Percentiles rank a stretch among this genome's conserved stretches.
These are phyloP conservation scores for Oceanodroma tethys DNA, from an alignment of 2,113 vertebrate species.

Conservation along the genomic window DNA sequence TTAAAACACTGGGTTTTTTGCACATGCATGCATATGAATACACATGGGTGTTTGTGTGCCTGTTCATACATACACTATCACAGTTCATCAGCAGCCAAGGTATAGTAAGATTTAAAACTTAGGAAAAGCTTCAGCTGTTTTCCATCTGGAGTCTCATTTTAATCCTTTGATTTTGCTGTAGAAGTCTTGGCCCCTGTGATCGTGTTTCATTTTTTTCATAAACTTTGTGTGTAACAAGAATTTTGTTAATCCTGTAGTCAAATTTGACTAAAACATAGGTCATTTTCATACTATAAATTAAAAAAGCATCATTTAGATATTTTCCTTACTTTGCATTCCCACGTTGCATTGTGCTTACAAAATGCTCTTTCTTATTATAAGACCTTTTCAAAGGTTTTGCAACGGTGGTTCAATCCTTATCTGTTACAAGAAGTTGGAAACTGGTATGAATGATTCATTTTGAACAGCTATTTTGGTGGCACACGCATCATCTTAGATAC, in stretches of 20 bases:
- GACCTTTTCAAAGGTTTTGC: background rate
- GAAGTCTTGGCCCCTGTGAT: background rate
- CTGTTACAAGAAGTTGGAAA: background rate
- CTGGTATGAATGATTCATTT: constrained; percentile 27
- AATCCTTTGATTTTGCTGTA: background rate
- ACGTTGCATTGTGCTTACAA: background rate
- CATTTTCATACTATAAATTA: background rate
- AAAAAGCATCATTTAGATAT: background rate
- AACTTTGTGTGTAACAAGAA: background rate
- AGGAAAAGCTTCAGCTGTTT: background rate
- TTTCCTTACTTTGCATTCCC: background rate
- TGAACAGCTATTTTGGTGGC: constrained; percentile 30
- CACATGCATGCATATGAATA: background rate
- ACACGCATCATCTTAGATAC: background rate
- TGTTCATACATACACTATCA: background rate
- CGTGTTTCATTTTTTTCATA: background rate
- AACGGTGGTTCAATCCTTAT: background rate
- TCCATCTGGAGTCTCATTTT: background rate
- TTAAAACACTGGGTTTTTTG: fast-evolving
- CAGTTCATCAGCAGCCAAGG: background rate
- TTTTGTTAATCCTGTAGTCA: background rate
- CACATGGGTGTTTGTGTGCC: background rate
- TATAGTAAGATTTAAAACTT: background rate
- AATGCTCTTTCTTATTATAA: background rate
- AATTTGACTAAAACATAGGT: background rate